Conservation (phyloP, 2,888 invertebrate species). For the Aelia acuminata region DNA sequence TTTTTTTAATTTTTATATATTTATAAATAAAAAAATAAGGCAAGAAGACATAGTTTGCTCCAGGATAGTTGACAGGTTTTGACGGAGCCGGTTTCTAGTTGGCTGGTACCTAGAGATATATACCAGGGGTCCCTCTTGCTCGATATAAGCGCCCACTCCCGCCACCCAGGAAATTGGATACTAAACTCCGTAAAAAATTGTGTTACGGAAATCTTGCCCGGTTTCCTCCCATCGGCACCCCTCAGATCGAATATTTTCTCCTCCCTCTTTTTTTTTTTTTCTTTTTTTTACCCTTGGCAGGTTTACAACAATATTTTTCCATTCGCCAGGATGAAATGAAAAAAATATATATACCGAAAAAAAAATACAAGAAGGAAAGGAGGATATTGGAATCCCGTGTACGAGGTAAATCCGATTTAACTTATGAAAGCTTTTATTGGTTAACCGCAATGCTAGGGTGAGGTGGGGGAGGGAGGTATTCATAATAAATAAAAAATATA, state of each 20-base stretch:
- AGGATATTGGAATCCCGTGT: conserved; percentile 28
- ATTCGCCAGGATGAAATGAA: conserved; percentile 32
- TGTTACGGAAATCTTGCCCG: conserved; percentile 51
- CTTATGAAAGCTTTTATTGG: conserved; percentile 40
- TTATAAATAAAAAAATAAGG: too few relatives aligned
- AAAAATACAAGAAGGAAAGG: conserved; percentile 12
- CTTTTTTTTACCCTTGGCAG: conserved; percentile 25
- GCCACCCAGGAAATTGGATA: conserved; percentile 48
- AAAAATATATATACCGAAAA: neutral
- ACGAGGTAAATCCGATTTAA: conserved; percentile 44
- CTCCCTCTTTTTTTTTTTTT: neutral
- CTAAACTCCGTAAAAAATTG: conserved; percentile 51
- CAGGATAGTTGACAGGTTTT: neutral
- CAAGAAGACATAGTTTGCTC: neutral
- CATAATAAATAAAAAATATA: neutral
- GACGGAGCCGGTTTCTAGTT: neutral
- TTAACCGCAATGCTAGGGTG: conserved; percentile 30
- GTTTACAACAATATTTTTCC: conserved; percentile 44
- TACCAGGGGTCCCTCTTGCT: neutral
- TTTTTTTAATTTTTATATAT: too few relatives aligned
- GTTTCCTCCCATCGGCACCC: conserved; percentile 39
- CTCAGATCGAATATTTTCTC: conserved; percentile 47
- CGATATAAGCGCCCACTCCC: conserved; percentile 46
- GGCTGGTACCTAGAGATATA: conserved; percentile 15
- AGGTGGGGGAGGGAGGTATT: neutral